phyloP scores from a whole-genome alignment of 2,113 vertebrate genomes.

The Oryzias melastigma region DNA sequence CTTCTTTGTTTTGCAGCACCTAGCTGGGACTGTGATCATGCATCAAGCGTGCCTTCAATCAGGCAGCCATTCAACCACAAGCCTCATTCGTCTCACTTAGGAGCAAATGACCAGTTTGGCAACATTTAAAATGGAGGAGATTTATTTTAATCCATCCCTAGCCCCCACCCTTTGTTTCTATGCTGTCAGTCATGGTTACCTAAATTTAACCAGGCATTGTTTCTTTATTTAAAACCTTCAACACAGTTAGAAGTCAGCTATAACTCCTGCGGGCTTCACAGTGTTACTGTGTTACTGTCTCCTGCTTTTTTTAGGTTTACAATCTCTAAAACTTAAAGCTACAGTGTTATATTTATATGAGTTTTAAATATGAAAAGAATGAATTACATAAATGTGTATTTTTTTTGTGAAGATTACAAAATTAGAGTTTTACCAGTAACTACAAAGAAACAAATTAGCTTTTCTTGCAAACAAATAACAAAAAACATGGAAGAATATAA shows the following conservation, averaged over 20 bases:
- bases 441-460: too few species aligned
- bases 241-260: too few species aligned
- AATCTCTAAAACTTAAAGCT: conserved; percentile 49
- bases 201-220: conserved; percentile 22
- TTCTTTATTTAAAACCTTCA: too few species aligned
- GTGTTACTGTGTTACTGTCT: too few species aligned
- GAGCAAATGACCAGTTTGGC: conserved; percentile 70
- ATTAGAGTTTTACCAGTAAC: conserved; percentile 24
- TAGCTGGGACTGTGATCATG: conserved; percentile 35
- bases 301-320: conserved; percentile 42
- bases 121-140: conserved; percentile 68
- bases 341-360: conserved; percentile 36
- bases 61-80: conserved; percentile 66
- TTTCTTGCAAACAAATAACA: too few species aligned
- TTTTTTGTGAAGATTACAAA: conserved; percentile 46
- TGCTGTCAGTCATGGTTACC: conserved; percentile 33
- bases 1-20: conserved; percentile 17
- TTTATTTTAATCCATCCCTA: conserved; percentile 27
- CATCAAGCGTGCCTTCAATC: conserved; percentile 68
- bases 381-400: conserved; percentile 35
- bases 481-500: too few species aligned
- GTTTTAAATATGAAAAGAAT: conserved; percentile 25
- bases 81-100: conserved; percentile 76
- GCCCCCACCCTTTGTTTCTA: conserved; percentile 1
- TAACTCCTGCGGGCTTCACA: conserved; percentile 5